These are phyloP conservation scores for Scaptomyza reducta DNA, from an alignment of 2,888 invertebrate species.

Conservation along the genomic window DNA sequence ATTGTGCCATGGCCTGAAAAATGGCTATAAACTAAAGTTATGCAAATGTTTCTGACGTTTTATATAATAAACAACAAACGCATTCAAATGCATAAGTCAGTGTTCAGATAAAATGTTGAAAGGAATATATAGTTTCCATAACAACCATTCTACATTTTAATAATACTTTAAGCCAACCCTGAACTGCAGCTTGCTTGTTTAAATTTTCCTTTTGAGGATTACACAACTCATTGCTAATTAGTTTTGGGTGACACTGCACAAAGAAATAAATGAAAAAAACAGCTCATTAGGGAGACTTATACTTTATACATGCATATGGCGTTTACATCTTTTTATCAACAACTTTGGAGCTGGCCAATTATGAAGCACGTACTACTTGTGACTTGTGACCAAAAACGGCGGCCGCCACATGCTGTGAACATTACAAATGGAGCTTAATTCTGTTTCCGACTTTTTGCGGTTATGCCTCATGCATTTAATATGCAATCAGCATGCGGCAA, in stretches of 20 bases:
- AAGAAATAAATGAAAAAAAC: background rate
- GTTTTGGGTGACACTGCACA: conserved; percentile 1
- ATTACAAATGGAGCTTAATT: conserved; percentile 56
- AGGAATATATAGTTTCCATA: too few species aligned
- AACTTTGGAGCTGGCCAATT: background rate
- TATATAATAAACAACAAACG: too few species aligned
- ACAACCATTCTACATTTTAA: background rate
- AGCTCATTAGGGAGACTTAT: conserved; percentile 23
- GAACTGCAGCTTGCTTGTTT: background rate
- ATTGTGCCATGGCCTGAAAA: background rate
- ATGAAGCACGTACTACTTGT: conserved; percentile 40
- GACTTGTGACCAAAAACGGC: conserved; percentile 22
- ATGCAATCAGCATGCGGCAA: conserved; percentile 58
- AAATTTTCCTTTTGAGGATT: background rate
- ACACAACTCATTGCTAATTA: conserved; percentile 51
- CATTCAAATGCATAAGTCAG: background rate
- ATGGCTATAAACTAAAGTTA: conserved; percentile 1
- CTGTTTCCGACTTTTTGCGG: conserved; percentile 26
- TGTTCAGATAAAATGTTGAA: background rate
- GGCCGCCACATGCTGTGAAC: conserved; percentile 26
- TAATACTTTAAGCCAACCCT: background rate
- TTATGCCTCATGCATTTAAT: conserved; percentile 40
- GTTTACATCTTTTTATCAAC: conserved; percentile 14
- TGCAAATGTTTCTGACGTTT: conserved; percentile 5
- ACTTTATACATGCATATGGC: background rate